Evolutionary conservation across 2,113 vertebrate species (phyloP).

Genomic region (Hypanus sabinus): DNA sequence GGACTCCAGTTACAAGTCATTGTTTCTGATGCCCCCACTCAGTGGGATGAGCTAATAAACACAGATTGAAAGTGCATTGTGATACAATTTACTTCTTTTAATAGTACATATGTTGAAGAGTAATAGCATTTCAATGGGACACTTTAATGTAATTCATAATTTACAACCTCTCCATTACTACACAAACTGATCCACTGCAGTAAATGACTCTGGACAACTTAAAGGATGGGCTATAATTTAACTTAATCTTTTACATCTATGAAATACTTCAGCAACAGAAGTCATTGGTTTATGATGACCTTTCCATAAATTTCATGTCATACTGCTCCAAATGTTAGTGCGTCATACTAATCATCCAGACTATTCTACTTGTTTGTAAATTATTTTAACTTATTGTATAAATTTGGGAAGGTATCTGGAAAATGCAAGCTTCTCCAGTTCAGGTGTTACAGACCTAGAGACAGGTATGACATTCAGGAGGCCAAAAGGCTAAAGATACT

Average conservation of each 20-base stretch:
- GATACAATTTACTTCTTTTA: background rate
- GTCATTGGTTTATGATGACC: background rate
- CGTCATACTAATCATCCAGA: background rate
- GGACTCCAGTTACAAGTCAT: background rate
- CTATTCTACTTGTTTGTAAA: background rate
- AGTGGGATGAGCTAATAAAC: background rate
- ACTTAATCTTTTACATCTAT: background rate
- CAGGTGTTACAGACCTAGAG: background rate
- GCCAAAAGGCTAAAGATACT: background rate
- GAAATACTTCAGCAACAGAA: background rate
- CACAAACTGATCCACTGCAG: background rate
- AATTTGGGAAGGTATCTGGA: background rate
- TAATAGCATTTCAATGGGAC: background rate
- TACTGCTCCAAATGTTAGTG: background rate
- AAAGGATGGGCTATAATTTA: background rate
- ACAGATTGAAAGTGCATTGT: slow-evolving; percentile 5
- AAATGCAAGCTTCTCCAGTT: background rate
- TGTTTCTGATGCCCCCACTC: background rate
- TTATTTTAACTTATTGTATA: background rate
- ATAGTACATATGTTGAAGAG: background rate
- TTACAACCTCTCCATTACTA: background rate
- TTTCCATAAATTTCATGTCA: background rate
- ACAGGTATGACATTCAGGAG: background rate
- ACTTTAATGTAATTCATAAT: background rate
- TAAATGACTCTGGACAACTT: background rate